These are phyloP conservation scores for Sarcoramphus papa DNA, from an alignment of 2,797 vertebrate genomes.

Conservation along the genomic window DNA sequence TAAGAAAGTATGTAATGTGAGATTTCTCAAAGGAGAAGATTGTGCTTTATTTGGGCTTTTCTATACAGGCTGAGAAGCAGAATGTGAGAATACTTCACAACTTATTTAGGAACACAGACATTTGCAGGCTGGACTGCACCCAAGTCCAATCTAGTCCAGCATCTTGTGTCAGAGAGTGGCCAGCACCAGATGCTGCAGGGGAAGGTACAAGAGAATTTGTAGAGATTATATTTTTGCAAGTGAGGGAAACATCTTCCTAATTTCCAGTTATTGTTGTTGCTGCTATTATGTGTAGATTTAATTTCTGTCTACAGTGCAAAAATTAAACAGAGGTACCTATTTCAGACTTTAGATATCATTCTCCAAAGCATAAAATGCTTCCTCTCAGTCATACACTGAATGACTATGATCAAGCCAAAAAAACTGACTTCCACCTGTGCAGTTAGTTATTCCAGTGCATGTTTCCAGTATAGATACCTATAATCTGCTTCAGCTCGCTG, in stretches of 20 bases:
- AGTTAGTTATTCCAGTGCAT: not conserved
- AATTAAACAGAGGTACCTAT: not conserved
- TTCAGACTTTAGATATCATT: not conserved
- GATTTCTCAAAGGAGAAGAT: constrained; percentile 27
- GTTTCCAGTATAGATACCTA: not conserved
- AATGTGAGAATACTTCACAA: constrained; percentile 8
- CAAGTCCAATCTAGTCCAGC: not conserved
- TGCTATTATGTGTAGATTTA: not conserved
- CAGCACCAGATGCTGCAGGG: not conserved
- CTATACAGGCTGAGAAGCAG: not conserved
- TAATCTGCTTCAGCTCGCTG: not conserved
- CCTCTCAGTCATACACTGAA: not conserved
- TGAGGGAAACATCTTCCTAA: not conserved
- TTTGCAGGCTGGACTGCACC: not conserved
- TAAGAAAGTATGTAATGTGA: constrained; percentile 20
- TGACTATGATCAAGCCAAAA: not conserved
- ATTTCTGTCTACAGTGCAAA: not conserved
- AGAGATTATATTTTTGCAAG: not conserved
- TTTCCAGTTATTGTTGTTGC: not conserved
- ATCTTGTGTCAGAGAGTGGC: not conserved
- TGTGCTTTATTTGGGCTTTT: constrained; percentile 30
- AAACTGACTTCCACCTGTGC: not conserved
- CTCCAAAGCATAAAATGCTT: not conserved
- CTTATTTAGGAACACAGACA: not conserved
- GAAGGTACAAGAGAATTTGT: not conserved